Percentiles rank a stretch among this genome's conserved stretches.
Evolutionary conservation across 2,888 invertebrate genomes (phyloP).

Genomic region (Andrena dorsata): DNA sequence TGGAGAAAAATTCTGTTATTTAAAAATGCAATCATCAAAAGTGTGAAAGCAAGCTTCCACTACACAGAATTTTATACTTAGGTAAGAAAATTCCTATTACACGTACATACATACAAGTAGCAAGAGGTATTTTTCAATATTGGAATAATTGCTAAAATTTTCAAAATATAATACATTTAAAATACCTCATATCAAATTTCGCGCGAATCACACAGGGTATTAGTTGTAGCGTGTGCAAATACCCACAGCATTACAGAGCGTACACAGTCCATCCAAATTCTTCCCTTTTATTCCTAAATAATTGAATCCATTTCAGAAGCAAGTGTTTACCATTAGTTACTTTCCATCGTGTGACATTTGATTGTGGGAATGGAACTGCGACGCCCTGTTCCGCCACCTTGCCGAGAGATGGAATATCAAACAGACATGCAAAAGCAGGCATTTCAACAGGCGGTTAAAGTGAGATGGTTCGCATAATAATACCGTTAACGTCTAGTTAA

Average conservation of each 20-base stretch:
- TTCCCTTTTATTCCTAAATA: background rate
- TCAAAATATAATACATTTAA: background rate
- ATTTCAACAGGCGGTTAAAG: conserved; percentile 42
- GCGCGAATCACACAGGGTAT: conserved; percentile 26
- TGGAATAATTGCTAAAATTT: background rate
- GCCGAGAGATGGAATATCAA: conserved; percentile 45
- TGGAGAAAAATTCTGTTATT: too few relatives aligned
- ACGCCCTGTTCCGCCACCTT: conserved; percentile 51
- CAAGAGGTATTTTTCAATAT: too few relatives aligned
- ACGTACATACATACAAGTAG: too few relatives aligned
- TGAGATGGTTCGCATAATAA: conserved; percentile 42
- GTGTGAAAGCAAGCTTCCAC: too few relatives aligned
- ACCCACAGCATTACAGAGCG: conserved; percentile 50
- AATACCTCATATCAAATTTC: conserved; percentile 16
- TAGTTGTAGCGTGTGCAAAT: conserved; percentile 43
- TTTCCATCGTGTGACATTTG: background rate
- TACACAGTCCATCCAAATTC: background rate
- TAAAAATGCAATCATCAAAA: too few relatives aligned
- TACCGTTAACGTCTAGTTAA: conserved; percentile 46
- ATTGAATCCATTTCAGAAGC: too few relatives aligned
- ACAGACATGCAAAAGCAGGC: conserved; percentile 51
- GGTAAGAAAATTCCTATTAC: too few relatives aligned
- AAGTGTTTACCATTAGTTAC: too few relatives aligned
- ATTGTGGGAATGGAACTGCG: background rate
- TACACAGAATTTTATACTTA: too few relatives aligned